phyloP scores from a whole-genome alignment of 2,113 vertebrate genomes.

The Sapayoa aenigma region DNA sequence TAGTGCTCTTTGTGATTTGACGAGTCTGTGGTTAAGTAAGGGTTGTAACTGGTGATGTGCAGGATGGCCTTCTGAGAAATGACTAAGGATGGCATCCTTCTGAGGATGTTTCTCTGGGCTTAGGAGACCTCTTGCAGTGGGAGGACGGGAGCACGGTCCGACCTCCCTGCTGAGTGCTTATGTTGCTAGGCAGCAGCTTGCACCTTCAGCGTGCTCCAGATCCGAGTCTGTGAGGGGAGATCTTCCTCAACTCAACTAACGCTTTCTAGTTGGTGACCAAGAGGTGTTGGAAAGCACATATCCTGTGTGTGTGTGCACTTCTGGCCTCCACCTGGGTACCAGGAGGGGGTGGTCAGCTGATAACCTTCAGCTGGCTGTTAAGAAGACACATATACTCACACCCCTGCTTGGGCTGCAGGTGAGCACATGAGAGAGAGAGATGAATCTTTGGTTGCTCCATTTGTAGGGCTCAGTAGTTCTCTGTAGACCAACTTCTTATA shows the following conservation, averaged over 20 bases:
- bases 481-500: not conserved
- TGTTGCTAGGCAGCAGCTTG: conserved; percentile 44
- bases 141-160: not conserved
- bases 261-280: not conserved
- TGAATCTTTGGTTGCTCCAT: not conserved
- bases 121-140: not conserved
- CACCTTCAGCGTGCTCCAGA: not conserved
- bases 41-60: not conserved
- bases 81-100: rapidly evolving
- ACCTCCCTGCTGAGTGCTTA: not conserved
- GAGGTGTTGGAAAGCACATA: rapidly evolving
- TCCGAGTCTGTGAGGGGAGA: not conserved
- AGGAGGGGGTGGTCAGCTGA: not conserved
- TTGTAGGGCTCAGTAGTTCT: not conserved
- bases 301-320: rapidly evolving
- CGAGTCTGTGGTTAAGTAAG: rapidly evolving
- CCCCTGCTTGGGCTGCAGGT: not conserved
- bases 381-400: not conserved
- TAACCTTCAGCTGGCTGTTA: not conserved
- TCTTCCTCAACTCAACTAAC: not conserved
- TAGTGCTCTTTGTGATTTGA: not conserved
- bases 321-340: not conserved
- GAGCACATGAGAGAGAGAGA: not conserved
- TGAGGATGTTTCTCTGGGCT: not conserved
- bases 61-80: not conserved